These are phyloP conservation scores for Harlomillsia oculata DNA, from an alignment of 1,140 invertebrate species.

Conservation along the genomic window DNA sequence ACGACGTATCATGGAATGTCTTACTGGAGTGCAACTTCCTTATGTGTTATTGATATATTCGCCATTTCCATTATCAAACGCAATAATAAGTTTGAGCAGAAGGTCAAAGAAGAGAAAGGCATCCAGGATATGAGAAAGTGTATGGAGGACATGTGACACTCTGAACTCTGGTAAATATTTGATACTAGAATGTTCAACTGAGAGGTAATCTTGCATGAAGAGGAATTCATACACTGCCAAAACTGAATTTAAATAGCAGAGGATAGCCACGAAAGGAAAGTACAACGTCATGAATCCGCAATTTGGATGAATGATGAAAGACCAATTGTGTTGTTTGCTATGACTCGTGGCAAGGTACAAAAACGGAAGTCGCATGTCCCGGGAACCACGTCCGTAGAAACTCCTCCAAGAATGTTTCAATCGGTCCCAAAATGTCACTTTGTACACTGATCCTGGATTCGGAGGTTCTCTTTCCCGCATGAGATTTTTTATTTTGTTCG, in stretches of 20 bases:
- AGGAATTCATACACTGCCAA: constrained; percentile 15
- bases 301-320: constrained; percentile 22
- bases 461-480: background rate
- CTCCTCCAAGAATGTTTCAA: background rate
- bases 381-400: background rate
- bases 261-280: background rate
- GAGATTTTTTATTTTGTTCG: background rate
- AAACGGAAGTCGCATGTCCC: constrained; percentile 26
- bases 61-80: background rate
- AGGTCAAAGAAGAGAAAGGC: constrained; percentile 1
- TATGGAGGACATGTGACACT: background rate
- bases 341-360: constrained; percentile 18
- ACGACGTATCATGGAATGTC: too few relatives aligned
- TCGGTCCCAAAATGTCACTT: background rate
- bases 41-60: constrained; percentile 4
- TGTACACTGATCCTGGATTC: background rate
- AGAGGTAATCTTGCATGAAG: background rate
- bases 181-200: background rate
- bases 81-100: constrained; percentile 1
- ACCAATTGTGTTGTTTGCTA: background rate
- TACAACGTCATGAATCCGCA: constrained; percentile 21
- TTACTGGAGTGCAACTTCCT: constrained; percentile 6
- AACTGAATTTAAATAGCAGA: constrained; percentile 13
- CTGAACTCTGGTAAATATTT: too few relatives aligned
- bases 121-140: background rate